Base-by-base conservation (phyloP, 2,888 invertebrate genomes). In the Argyresthia goedartella region DNA sequence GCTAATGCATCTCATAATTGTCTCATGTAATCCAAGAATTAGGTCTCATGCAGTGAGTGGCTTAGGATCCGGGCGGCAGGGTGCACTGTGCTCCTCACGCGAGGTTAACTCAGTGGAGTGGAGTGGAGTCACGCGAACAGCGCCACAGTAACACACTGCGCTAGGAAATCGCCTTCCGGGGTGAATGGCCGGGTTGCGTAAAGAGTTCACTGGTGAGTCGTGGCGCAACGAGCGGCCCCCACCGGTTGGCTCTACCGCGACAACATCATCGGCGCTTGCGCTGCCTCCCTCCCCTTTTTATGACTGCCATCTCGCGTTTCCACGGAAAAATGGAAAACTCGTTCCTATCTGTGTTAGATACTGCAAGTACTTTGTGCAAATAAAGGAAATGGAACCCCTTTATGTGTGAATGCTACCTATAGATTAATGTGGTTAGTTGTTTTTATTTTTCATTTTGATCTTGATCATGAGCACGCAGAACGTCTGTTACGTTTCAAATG, bases 131-230 rank as follows among this genome's bases (percentile, higher is more conserved):
- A 86, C 82, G 85, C 85, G 78, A 85, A 68, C 60, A 9, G 9
- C 52, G 74, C 71, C 76, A 72, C 76, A 80, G 73, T 80, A 84
- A 81, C 81, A 81, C 70, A 82, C 75, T 80, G 79, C 81, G 74
- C 69, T 69, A 81, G 81, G 84, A 82, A 84, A 86, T 81, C 75
- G 80, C 72, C 84, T 86, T 85, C 86, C 86, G 86, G 85, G 86
- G 85, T 86, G 75, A 86, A 84, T 61, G 82, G 71, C 80, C 84
- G 71, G 66, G 80, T 86, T 86, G 86, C 85, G 84, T 82, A 85
- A 85, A 84, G 70, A 68, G 71, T 58, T 41, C 56, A 56, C 66
- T 61, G 25, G 25, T 25, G 25, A 25, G 25, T 62, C 67, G 76
- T 81, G 76, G 81, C 78, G 79, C 76, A 76, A 74, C 70, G 66